Evolutionary conservation across 2,113 vertebrate genomes (phyloP).

Genomic region (Cygnus buccinator): DNA sequence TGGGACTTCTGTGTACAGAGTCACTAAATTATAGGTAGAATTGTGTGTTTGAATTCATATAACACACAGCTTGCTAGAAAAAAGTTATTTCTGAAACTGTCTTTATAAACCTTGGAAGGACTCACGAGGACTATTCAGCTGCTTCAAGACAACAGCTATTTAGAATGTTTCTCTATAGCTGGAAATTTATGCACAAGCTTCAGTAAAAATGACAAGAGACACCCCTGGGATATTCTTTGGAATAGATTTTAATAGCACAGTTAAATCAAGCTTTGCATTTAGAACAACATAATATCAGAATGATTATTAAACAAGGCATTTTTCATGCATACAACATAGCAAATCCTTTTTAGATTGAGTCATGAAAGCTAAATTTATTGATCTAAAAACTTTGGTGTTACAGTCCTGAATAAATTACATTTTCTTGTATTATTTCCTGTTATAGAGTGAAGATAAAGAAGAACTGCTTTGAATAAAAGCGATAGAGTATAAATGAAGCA

Average conservation of each 20-base stretch:
- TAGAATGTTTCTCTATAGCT: conserved; percentile 17
- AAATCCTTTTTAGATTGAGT: conserved; percentile 28
- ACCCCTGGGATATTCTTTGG: conserved; percentile 15
- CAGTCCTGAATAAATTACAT: background rate
- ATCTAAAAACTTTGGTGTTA: background rate
- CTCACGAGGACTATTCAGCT: conserved; percentile 21
- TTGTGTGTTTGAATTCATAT: background rate
- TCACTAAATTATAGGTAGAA: background rate
- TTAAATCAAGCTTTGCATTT: conserved; percentile 45
- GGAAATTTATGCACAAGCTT: conserved; percentile 49
- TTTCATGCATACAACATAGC: background rate
- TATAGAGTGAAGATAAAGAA: background rate
- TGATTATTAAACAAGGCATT: conserved; percentile 33
- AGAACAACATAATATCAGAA: conserved; percentile 8
- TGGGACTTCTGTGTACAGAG: background rate
- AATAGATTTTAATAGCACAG: conserved; percentile 41
- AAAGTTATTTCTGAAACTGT: background rate
- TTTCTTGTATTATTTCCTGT: background rate
- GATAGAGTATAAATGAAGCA: background rate
- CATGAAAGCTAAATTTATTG: conserved; percentile 32
- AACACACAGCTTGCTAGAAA: background rate
- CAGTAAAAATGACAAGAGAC: conserved; percentile 32
- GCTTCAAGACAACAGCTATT: conserved; percentile 27
- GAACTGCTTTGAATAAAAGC: background rate
- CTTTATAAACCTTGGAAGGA: conserved; percentile 24